Percentiles rank a stretch among this genome's conserved stretches.
Evolutionary conservation across 2,113 vertebrate genomes (phyloP).

Genomic region (Oryctolagus cuniculus): mOryCun1.1 NC_091442.1:21786501-21787000

Average conservation of each 20-base stretch:
- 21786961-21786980: background rate
- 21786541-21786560: background rate
- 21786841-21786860: conserved; percentile 72
- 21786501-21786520: background rate
- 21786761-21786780: background rate
- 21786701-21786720: background rate
- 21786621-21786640: background rate
- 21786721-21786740: background rate
- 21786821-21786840: conserved; percentile 79
- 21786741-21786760: conserved; percentile 39
- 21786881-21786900: conserved; percentile 61
- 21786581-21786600: too few species aligned
- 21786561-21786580: too few species aligned
- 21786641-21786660: too few species aligned
- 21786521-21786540: too few species aligned
- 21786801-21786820: conserved; percentile 67
- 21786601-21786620: background rate
- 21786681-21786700: background rate
- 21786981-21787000: conserved; percentile 3
- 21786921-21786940: background rate
- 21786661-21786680: background rate
- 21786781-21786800: background rate
- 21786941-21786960: background rate
- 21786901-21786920: conserved; percentile 8
- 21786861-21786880: conserved; percentile 63